Percentiles rank a stretch among this genome's conserved stretches.
Evolutionary conservation across 2,888 invertebrate species (phyloP).

Genomic region (Dorcus parallelipipedus): DNA sequence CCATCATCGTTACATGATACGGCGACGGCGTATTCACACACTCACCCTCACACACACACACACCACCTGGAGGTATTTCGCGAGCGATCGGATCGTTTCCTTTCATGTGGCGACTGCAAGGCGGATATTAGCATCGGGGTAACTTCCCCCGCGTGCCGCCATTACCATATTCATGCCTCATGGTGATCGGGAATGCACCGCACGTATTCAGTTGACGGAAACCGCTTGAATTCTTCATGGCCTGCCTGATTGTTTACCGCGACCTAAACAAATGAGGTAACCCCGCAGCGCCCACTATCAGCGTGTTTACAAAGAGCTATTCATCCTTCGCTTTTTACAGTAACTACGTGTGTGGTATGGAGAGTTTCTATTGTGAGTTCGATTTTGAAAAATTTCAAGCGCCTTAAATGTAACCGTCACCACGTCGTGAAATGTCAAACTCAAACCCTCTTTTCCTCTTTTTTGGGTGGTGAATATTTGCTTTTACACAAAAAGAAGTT

Average conservation of each 20-base stretch:
- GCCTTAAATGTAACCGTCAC: too few relatives aligned
- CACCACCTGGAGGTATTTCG: background rate
- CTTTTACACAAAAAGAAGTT: too few relatives aligned
- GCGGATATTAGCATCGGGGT: constrained; percentile 27
- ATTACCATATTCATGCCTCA: constrained; percentile 41
- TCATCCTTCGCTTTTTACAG: constrained; percentile 12
- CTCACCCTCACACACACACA: too few relatives aligned
- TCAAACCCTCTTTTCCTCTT: too few relatives aligned
- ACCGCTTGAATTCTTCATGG: constrained; percentile 37
- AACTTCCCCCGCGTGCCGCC: constrained; percentile 23
- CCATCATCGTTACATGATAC: too few relatives aligned
- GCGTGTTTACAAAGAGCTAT: constrained; percentile 10
- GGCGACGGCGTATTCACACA: too few relatives aligned
- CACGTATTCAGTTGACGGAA: constrained; percentile 41
- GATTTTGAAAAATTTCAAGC: too few relatives aligned
- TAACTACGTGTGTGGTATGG: constrained; percentile 11
- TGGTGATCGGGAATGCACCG: constrained; percentile 29
- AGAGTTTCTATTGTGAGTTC: background rate
- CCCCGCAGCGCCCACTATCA: background rate
- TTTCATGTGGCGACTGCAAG: constrained; percentile 21
- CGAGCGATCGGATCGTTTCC: constrained; percentile 6
- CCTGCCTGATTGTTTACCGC: constrained; percentile 33
- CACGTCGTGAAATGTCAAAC: too few relatives aligned
- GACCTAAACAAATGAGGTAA: constrained; percentile 2
- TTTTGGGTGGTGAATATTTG: too few relatives aligned